Conservation (phyloP, 2,888 invertebrate genomes). For the Patella depressa region DNA sequence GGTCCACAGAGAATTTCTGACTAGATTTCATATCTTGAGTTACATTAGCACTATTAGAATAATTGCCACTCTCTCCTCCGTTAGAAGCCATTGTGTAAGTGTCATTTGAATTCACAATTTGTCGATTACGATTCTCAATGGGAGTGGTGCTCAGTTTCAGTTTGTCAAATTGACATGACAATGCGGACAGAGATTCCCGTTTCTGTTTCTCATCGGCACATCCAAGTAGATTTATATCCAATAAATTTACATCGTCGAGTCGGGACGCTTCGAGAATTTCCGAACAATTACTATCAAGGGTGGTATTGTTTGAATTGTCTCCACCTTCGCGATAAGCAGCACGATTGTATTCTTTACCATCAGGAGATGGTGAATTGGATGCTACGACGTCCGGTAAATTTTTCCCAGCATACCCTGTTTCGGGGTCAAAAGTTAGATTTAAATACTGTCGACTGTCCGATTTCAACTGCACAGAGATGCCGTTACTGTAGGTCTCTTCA, state of each 20-base stretch:
- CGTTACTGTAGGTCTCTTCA: constrained; percentile 35
- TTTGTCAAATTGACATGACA: background rate
- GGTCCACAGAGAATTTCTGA: background rate
- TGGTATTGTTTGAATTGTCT: constrained; percentile 17
- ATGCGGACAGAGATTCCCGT: background rate
- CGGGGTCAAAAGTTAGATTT: constrained; percentile 54
- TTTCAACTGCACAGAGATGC: constrained; percentile 44
- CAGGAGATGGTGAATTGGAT: constrained; percentile 29
- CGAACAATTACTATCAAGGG: constrained; percentile 10
- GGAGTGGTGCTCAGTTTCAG: background rate
- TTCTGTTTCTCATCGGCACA: background rate
- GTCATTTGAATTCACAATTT: too few relatives aligned
- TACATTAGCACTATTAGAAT: background rate
- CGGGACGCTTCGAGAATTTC: background rate
- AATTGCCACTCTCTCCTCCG: background rate
- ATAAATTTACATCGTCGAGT: background rate
- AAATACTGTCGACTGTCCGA: constrained; percentile 52
- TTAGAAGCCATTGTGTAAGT: background rate
- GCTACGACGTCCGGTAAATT: constrained; percentile 34
- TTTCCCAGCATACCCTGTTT: constrained; percentile 16
- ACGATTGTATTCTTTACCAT: constrained; percentile 6
- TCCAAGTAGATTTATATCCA: background rate
- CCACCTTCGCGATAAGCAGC: constrained; percentile 8
- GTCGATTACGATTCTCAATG: background rate
- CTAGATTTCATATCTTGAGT: constrained; percentile 3